Conservation (phyloP, 2,888 invertebrate genomes). For the Myopa tessellatipennis region DNA sequence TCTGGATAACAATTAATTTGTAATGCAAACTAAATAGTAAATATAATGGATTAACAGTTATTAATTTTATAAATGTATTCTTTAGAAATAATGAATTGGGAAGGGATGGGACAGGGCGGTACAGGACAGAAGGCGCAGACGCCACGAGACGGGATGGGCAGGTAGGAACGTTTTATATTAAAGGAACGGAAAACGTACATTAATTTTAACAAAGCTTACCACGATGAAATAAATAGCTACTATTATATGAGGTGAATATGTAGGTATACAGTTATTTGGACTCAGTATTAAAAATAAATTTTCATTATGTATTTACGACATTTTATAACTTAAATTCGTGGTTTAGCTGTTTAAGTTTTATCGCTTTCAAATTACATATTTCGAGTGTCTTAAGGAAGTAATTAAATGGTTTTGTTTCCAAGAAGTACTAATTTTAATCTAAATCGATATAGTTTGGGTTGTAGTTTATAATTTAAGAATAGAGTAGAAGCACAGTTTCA, state of each 20-base stretch:
- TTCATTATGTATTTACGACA: conserved; percentile 24
- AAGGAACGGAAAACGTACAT: conserved; percentile 17
- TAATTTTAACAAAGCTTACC: conserved; percentile 29
- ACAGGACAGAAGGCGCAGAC: no score
- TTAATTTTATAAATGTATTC: conserved; percentile 5
- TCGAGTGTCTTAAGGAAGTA: not conserved
- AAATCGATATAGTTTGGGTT: conserved; percentile 22
- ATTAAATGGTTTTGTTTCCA: not conserved
- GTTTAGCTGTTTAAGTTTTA: conserved; percentile 7
- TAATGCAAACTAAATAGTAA: not conserved
- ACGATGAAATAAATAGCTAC: conserved; percentile 10
- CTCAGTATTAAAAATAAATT: not conserved
- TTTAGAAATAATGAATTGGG: not conserved
- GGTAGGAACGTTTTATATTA: not conserved
- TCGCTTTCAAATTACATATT: conserved; percentile 22
- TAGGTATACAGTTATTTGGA: no score
- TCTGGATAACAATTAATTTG: conserved; percentile 40
- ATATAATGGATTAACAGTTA: conserved; percentile 27
- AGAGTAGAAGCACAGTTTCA: conserved; percentile 25
- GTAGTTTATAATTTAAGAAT: conserved; percentile 27
- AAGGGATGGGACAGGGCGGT: not conserved
- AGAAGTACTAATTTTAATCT: conserved; percentile 30
- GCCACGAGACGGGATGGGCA: no score
- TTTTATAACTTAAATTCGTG: conserved; percentile 29
- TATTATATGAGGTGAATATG: not conserved